Evolutionary conservation across 2,888 invertebrate species (phyloP).

Genomic region (Nomada ferruginata): DNA sequence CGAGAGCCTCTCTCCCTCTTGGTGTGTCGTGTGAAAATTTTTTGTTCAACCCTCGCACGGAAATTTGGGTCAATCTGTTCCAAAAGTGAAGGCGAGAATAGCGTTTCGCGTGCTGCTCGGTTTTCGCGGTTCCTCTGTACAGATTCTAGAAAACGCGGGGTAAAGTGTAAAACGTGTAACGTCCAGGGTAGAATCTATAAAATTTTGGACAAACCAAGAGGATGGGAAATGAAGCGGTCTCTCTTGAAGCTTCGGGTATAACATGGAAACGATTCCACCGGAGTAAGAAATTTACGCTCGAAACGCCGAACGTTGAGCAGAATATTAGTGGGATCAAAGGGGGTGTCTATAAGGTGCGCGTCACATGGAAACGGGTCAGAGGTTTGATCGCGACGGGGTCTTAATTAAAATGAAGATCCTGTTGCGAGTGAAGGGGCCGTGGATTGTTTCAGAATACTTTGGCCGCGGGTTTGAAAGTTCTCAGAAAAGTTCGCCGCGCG

Average conservation of each 20-base stretch:
- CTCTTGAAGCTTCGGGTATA: neutral
- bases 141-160: too few species aligned
- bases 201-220: too few species aligned
- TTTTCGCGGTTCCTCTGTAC: too few species aligned
- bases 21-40: too few species aligned
- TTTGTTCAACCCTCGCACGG: too few species aligned
- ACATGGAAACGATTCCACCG: neutral
- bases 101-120: too few species aligned
- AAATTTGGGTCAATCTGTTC: too few species aligned
- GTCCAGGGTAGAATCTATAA: too few species aligned
- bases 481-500: neutral
- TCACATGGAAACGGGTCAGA: neutral
- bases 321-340: constrained; percentile 1
- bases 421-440: constrained; percentile 6
- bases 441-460: constrained; percentile 19
- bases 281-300: constrained; percentile 9
- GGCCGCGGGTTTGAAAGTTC: constrained; percentile 5
- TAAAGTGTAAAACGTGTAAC: too few species aligned
- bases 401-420: constrained; percentile 45
- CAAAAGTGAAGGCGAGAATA: too few species aligned
- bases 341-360: neutral
- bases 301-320: neutral
- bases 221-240: neutral
- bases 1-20: too few species aligned
- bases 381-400: constrained; percentile 7